Evolutionary conservation across 2,888 invertebrate species (phyloP).

Genomic region (Trisateles emortualis): DNA sequence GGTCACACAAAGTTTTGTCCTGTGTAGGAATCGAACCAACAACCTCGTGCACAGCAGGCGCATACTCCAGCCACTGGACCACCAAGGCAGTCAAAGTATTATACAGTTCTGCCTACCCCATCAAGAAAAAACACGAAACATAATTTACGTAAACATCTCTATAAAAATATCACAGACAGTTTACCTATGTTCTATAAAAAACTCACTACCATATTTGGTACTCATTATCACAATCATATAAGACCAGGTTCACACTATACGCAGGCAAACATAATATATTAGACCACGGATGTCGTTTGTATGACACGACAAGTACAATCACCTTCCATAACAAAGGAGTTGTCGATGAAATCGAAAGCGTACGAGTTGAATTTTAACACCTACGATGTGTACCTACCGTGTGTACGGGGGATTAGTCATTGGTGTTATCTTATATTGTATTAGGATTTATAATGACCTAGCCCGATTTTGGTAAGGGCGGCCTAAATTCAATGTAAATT

Average conservation of each 20-base stretch:
- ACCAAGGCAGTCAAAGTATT: too few species aligned
- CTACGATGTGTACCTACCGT: constrained; percentile 44
- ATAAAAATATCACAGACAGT: too few species aligned
- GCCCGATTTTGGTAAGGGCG: neutral
- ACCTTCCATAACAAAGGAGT: constrained; percentile 72
- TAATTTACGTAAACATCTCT: too few species aligned
- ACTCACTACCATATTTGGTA: neutral
- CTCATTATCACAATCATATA: neutral
- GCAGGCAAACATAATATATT: constrained; percentile 38
- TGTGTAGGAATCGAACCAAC: too few species aligned
- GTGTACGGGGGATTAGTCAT: constrained; percentile 37
- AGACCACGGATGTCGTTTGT: constrained; percentile 47
- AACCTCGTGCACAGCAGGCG: too few species aligned
- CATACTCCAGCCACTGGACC: too few species aligned
- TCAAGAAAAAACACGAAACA: too few species aligned
- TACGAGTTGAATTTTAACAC: constrained; percentile 74
- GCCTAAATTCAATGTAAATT: too few species aligned
- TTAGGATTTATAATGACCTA: neutral
- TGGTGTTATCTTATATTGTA: constrained; percentile 5
- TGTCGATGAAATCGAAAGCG: constrained; percentile 69
- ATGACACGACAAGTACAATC: constrained; percentile 58
- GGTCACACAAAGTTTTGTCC: too few species aligned
- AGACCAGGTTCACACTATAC: constrained; percentile 31
- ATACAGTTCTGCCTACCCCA: too few species aligned
- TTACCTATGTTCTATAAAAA: too few species aligned